Evolutionary conservation across 2,888 invertebrate genomes (phyloP).

Genomic region (Aporophyla nigra): DNA sequence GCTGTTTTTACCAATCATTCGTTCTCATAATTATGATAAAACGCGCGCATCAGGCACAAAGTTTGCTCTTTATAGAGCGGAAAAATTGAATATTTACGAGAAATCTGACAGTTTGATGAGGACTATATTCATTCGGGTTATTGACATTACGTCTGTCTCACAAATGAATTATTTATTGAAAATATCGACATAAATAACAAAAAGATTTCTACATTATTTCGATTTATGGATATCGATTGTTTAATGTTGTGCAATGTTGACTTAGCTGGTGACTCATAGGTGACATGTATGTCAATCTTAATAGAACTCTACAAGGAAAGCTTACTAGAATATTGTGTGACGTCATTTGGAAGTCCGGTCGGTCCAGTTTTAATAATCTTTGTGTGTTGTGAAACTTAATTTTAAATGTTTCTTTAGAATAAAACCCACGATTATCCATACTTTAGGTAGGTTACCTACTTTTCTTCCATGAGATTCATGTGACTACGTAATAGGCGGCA

Average conservation of each 20-base stretch:
- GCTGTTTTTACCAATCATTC: slow-evolving; percentile 41
- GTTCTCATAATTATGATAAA: slow-evolving; percentile 57
- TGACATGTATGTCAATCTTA: slow-evolving; percentile 16
- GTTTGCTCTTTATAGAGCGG: slow-evolving; percentile 45
- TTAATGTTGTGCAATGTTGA: slow-evolving; percentile 46
- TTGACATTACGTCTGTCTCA: slow-evolving; percentile 63
- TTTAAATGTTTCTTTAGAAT: background rate
- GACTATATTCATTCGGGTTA: slow-evolving; percentile 59
- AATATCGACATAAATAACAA: slow-evolving; percentile 51
- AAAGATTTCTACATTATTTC: slow-evolving; percentile 15
- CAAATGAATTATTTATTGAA: slow-evolving; percentile 65
- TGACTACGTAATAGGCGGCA: background rate
- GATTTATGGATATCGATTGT: slow-evolving; percentile 21
- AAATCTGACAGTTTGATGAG: slow-evolving; percentile 56
- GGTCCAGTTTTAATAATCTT: slow-evolving; percentile 15
- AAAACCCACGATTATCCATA: background rate
- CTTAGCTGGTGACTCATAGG: slow-evolving; percentile 31
- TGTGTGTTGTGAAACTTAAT: background rate
- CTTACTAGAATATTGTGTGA: slow-evolving; percentile 6
- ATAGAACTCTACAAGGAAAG: slow-evolving; percentile 1
- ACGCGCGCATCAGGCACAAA: slow-evolving; percentile 38
- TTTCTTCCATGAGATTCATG: too few relatives aligned
- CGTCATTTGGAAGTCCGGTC: slow-evolving; percentile 16
- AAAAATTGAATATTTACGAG: slow-evolving; percentile 66
- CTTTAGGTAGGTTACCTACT: too few relatives aligned